Base-by-base conservation (phyloP, 2,113 vertebrate species). In the Myxocyprinus asiaticus region DNA sequence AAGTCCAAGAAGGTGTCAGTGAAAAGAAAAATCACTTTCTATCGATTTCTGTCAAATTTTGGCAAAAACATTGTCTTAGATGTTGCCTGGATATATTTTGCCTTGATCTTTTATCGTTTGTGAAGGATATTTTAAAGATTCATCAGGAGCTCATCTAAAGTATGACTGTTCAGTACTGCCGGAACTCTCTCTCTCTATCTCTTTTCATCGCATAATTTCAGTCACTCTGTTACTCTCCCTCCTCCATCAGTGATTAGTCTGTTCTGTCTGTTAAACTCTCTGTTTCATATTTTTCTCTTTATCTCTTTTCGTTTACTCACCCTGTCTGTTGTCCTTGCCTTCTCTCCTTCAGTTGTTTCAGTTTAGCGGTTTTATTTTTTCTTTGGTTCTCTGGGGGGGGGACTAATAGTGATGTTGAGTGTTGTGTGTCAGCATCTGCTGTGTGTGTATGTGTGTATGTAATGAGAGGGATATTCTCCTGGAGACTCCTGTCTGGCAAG, bases 401-500 rank as follows among this genome's bases (percentile, higher is more conserved):
- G 22, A 65, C 61, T 65, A 65, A 48, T 76, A 42, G 17, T 43
- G 74, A 76, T 76, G 73, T 76, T 10, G 14, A 53, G 74, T 53
- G 74, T 76, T 76, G 48, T 65, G 74, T 76, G 62, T 76, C 61
- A 53, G 61, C 33, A 55, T 76, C 45, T 9, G 33, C n/a, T 15
- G 71, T 14, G 50, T 15, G 69, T 72, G 44, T 11, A 10, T 48
- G 65, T 67, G 65, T 48, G 44, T 65, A 22, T 65, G 74, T 55
- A 55, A 76, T 55, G 74, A 65, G 74, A 76, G 74, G 74, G 74
- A 76, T 76, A 66, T 76, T 61, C 74, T 76, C 74, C 50, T 76
- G 74, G 74, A 76, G 74, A 76, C 74, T 76, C 74, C 62, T 76
- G 74, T 76, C 74, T 76, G 74, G 74, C 74, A 65, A 55, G 9